Conservation (phyloP, 2,888 invertebrate genomes). For the Drosophila kambysellisi region DNA sequence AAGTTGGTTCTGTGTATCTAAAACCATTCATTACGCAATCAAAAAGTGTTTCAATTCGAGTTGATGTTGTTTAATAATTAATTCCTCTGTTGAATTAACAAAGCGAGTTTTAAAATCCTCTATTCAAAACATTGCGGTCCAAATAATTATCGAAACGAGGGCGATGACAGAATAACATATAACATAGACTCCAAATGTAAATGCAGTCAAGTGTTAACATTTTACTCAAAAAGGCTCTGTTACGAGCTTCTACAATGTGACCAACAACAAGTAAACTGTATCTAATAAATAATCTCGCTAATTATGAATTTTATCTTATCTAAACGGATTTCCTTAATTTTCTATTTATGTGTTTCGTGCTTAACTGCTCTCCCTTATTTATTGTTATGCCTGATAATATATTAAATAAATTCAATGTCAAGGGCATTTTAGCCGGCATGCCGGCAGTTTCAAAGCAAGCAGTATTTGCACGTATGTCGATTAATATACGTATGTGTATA, state of each 20-base stretch:
- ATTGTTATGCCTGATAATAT: neutral
- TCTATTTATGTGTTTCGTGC: neutral
- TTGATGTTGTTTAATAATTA: neutral
- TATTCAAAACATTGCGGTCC: neutral
- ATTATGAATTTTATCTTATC: neutral
- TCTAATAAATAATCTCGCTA: neutral
- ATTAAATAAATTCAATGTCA: conserved; percentile 41
- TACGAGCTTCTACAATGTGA: neutral
- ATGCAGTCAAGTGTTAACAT: neutral
- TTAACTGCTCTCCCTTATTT: neutral
- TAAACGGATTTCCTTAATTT: neutral
- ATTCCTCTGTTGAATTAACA: neutral
- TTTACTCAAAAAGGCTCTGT: conserved; percentile 41
- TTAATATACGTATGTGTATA: neutral
- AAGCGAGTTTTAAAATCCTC: neutral
- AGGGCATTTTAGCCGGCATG: conserved; percentile 27
- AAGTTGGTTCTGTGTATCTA: neutral
- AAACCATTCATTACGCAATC: neutral
- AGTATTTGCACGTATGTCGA: conserved; percentile 16
- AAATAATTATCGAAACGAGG: neutral
- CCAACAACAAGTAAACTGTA: neutral
- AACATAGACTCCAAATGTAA: neutral
- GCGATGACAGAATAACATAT: neutral
- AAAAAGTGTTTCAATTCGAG: neutral
- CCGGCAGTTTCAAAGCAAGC: conserved; percentile 25